Percentiles rank a stretch among this genome's conserved stretches.
Conservation (phyloP, 2,113 vertebrate species). For the Forbesichthys papilliferus region DNA sequence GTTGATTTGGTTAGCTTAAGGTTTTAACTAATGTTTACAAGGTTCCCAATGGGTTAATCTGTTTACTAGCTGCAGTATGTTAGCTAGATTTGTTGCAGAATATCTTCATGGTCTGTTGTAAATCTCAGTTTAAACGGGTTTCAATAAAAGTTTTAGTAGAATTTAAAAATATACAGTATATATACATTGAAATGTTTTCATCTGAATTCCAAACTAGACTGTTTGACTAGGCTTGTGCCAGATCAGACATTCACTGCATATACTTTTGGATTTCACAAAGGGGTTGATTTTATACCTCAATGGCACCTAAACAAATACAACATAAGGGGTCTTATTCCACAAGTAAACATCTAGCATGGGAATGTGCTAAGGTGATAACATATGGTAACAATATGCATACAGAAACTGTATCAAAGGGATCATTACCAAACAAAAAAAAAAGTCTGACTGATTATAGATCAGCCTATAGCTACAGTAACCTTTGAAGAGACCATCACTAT, state of each 20-base stretch:
- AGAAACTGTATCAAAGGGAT: slow-evolving; percentile 11
- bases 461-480: not conserved
- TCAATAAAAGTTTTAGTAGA: slow-evolving; percentile 6
- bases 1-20: slow-evolving; percentile 47
- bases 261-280: slow-evolving; percentile 28
- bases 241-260: slow-evolving; percentile 17
- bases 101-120: slow-evolving; percentile 5
- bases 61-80: slow-evolving; percentile 25
- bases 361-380: slow-evolving; percentile 22
- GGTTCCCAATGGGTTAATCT: slow-evolving; percentile 41
- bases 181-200: not conserved
- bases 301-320: slow-evolving; percentile 44
- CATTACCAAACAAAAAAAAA: slow-evolving; percentile 7
- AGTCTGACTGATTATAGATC: slow-evolving; percentile 16
- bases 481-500: slow-evolving; percentile 1
- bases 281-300: slow-evolving; percentile 24
- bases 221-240: slow-evolving; percentile 19
- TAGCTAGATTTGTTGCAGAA: slow-evolving; percentile 59
- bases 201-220: slow-evolving; percentile 15
- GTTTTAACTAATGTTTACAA: slow-evolving; percentile 52
- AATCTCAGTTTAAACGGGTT: slow-evolving; percentile 12
- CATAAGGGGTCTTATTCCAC: slow-evolving; percentile 16
- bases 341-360: slow-evolving; percentile 24
- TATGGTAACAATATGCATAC: slow-evolving; percentile 4
- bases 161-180: not conserved